These are phyloP conservation scores for Drosophila elegans DNA, from an alignment of 1,140 invertebrate species.

Conservation along the genomic window DNA sequence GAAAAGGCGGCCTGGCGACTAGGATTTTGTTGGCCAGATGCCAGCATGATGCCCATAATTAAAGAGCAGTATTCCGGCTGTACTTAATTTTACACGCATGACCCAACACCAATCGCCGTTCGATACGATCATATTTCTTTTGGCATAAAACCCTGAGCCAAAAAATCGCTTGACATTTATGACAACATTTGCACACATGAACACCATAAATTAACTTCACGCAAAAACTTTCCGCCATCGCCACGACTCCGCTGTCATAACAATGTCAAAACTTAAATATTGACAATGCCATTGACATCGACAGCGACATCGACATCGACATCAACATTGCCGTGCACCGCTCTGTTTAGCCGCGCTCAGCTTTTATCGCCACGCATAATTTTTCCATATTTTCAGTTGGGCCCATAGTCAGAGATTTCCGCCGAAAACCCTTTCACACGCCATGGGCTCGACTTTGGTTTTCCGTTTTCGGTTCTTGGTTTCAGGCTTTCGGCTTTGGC, in stretches of 20 bases:
- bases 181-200: slow-evolving; percentile 80
- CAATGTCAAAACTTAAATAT: slow-evolving; percentile 83
- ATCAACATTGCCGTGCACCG: slow-evolving; percentile 43
- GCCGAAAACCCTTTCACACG: slow-evolving; percentile 61
- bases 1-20: slow-evolving; percentile 9
- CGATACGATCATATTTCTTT: slow-evolving; percentile 54
- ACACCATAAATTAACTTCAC: slow-evolving; percentile 78
- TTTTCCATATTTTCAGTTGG: slow-evolving; percentile 76
- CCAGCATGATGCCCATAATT: slow-evolving; percentile 28
- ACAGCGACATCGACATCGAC: slow-evolving; percentile 28
- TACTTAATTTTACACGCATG: slow-evolving; percentile 48
- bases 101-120: slow-evolving; percentile 36
- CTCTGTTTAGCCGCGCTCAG: slow-evolving; percentile 56
- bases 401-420: slow-evolving; percentile 66
- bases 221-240: slow-evolving; percentile 56
- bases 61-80: slow-evolving; percentile 14
- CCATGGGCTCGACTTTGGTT: slow-evolving; percentile 15
- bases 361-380: slow-evolving; percentile 76
- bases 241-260: slow-evolving; percentile 53
- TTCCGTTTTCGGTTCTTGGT: slow-evolving; percentile 33
- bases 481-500: slow-evolving; percentile 28
- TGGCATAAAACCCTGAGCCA: slow-evolving; percentile 29
- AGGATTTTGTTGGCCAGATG: slow-evolving; percentile 16
- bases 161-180: slow-evolving; percentile 76
- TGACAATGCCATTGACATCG: slow-evolving; percentile 74